Base-by-base conservation (phyloP, 2,888 invertebrate species). In the Protophormia terraenovae region DNA sequence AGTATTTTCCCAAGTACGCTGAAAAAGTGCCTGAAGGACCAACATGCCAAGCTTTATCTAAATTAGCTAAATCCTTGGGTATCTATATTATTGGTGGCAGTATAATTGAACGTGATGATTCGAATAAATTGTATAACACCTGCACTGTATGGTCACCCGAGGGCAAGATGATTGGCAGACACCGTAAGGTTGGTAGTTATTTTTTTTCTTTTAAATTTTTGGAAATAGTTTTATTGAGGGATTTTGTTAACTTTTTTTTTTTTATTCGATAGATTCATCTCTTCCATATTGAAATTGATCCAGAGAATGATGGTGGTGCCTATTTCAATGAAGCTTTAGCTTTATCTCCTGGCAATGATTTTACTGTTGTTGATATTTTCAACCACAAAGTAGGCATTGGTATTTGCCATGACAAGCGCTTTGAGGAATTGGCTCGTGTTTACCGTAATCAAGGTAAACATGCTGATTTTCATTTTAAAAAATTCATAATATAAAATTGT, bases 371-470 rank as follows among this genome's bases (percentile, higher is more conserved):
- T 90, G 94, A 96, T 60, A 95, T 95, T 73, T 94, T 95, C 55
- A 94, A 94, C 8, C 93, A 94, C 22, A 96, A 95, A 93, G 93
- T 98, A 77, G 99, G 99, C 0, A 90, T 99, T 58, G 98, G 98
- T n/a, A 97, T 99, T 89, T 99, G 99, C 90, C 99, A 99, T 91
- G 99, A 99, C 91, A 94, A 98, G 79, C 94, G 99, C 58, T 99
- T 99, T 93, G 95, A 96, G 76, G 98, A 98, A 93, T 93, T 98
- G 94, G 97, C 97, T 0, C 95, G 95, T 84, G 88, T 96, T 14
- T 96, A 96, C 93, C 93, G 96, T 1, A 93, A 94, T 62, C 90
- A 93, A 90, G 94, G 94, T 94, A 86, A 87, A 87, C 50, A 22
- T n/a, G 14, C 12, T 47, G 7, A 0, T 5, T 19, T 19, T 47